Percentiles rank a stretch among this genome's conserved stretches.
phyloP scores from a whole-genome alignment of 1,140 invertebrate genomes.

The Akabosia matsudoensis region DNA sequence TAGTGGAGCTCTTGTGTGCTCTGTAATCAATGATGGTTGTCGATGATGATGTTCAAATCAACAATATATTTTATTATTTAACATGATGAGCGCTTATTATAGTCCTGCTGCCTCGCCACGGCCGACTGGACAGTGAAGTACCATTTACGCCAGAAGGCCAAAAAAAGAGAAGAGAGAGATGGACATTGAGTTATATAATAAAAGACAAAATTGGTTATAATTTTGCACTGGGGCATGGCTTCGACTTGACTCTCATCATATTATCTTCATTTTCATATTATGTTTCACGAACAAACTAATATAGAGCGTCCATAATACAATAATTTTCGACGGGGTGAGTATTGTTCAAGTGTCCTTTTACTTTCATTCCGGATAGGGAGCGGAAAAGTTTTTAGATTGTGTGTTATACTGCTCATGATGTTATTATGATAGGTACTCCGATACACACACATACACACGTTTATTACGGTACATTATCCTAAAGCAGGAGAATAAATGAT shows the following conservation, averaged over 20 bases:
- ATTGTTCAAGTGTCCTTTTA: background rate
- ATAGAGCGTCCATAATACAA: background rate
- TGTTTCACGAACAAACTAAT: background rate
- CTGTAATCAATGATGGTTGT: background rate
- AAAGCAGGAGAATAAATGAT: background rate
- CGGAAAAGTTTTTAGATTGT: background rate
- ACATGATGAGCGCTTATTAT: no score
- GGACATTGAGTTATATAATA: background rate
- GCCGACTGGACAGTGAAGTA: background rate
- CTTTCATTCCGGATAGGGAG: background rate
- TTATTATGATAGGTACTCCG: slow-evolving; percentile 12
- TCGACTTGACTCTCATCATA: background rate
- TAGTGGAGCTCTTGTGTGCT: no score
- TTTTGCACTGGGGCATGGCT: background rate
- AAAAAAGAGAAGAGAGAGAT: no score
- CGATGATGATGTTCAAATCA: background rate
- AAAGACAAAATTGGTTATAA: background rate
- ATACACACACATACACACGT: background rate
- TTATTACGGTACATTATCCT: slow-evolving; percentile 10
- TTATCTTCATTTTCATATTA: background rate
- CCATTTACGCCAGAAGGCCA: background rate
- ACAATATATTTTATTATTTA: background rate
- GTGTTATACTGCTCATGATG: background rate
- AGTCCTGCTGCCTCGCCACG: background rate
- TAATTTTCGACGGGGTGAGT: background rate